phyloP scores from a whole-genome alignment of 2,888 invertebrate species.

The Colostygia pectinataria region DNA sequence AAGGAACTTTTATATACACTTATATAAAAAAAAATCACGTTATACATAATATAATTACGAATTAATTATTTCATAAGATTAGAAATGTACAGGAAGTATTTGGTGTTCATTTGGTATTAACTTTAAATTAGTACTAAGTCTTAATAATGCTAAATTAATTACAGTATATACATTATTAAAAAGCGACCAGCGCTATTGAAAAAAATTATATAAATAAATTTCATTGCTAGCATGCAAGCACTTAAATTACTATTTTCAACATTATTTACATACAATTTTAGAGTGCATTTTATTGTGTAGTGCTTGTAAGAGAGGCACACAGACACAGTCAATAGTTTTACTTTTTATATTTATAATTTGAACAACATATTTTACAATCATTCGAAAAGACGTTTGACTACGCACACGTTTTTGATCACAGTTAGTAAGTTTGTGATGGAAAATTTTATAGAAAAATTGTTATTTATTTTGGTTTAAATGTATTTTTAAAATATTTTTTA shows the following conservation, averaged over 20 bases:
- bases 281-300: conserved; percentile 60
- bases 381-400: too few relatives aligned
- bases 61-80: conserved; percentile 70
- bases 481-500: too few relatives aligned
- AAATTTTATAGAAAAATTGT: too few relatives aligned
- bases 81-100: conserved; percentile 68
- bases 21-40: conserved; percentile 33
- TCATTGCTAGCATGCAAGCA: conserved; percentile 29
- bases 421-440: too few relatives aligned
- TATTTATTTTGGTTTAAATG: too few relatives aligned
- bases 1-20: conserved; percentile 39
- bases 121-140: conserved; percentile 41
- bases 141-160: conserved; percentile 29
- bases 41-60: conserved; percentile 41
- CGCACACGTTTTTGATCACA: too few relatives aligned
- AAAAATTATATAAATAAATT: conserved; percentile 28
- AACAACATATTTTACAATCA: conserved; percentile 30
- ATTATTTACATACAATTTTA: conserved; percentile 29
- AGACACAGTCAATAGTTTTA: conserved; percentile 68
- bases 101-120: conserved; percentile 70
- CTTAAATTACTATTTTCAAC: conserved; percentile 19
- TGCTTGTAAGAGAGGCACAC: conserved; percentile 75
- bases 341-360: conserved; percentile 23
- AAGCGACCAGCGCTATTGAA: conserved; percentile 62
- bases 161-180: conserved; percentile 47